These are phyloP conservation scores for Allacma fusca DNA, from an alignment of 2,888 invertebrate genomes.

Conservation along the genomic window DNA sequence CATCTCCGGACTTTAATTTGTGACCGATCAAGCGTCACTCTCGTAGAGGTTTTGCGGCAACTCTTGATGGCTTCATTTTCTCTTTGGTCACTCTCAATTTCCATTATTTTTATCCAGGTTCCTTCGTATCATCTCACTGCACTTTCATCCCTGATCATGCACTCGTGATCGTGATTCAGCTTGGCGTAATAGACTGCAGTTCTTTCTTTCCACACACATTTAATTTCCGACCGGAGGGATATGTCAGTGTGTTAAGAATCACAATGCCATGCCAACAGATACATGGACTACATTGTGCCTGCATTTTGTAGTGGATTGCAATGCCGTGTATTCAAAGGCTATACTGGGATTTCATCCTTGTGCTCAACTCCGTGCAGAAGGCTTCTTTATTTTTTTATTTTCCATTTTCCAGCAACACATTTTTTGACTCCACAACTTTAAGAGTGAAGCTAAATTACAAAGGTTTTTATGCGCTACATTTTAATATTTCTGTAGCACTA, in stretches of 20 bases:
- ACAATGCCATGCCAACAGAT: not conserved
- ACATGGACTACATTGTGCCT: too few species aligned
- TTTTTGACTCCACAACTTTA: too few species aligned
- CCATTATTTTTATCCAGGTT: slow-evolving; percentile 10
- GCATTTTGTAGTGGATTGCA: too few species aligned
- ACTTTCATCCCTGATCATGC: slow-evolving; percentile 10
- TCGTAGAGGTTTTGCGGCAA: slow-evolving; percentile 37
- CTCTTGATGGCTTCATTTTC: slow-evolving; percentile 45
- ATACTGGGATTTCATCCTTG: too few species aligned
- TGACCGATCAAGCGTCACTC: slow-evolving; percentile 45
- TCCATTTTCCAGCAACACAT: too few species aligned
- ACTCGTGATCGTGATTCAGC: slow-evolving; percentile 20
- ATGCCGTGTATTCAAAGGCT: too few species aligned
- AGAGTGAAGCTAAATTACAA: too few species aligned
- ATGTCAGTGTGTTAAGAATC: slow-evolving; percentile 7
- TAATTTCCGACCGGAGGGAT: slow-evolving; percentile 12
- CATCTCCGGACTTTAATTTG: slow-evolving; percentile 48
- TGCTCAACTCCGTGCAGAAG: too few species aligned
- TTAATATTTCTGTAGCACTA: too few species aligned
- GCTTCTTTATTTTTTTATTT: too few species aligned
- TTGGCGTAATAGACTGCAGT: not conserved
- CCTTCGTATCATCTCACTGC: not conserved
- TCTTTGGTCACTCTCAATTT: slow-evolving; percentile 20
- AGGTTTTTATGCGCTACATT: too few species aligned
- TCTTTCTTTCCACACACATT: slow-evolving; percentile 6